Evolutionary conservation across 2,113 vertebrate genomes (phyloP), one percentile per base, ranked within the genome.

Genomic region (Grallaria varia): DNA sequence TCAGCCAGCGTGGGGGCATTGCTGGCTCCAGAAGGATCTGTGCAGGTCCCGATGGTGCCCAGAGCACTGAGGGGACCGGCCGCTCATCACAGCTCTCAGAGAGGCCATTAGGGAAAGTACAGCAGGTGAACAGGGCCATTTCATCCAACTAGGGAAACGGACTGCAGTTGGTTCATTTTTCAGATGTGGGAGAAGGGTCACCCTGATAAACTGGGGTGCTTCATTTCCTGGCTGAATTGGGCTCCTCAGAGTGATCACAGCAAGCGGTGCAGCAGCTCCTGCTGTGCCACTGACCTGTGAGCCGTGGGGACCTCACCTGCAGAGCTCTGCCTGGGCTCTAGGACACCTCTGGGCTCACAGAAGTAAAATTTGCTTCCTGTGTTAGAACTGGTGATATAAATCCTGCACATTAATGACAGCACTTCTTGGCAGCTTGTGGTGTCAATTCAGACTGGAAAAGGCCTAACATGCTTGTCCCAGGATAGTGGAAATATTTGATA

Each of bases 1-100:
- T 13, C 4, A 1, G 7, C 20, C 35, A 10, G 44, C 0, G 1
- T 0, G 4, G 59, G 62, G 7, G 4, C 24, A 1, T 6, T 66
- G 58, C 68, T 80, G 76, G 30, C 89, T 31, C 23, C 62, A 15
- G 60, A 25, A 16, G 17, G 27, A 20, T 44, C 33, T 30, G 13
- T 25, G 4, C 7, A 19, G 68, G 72, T 76, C 3, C 22, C 28
- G 2, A 2, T 55, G 44, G 13, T 9, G 24, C 69, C 22, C 22
- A n/a, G 79, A 22, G 58, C 6, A 2, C 31, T 0, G 2, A 21
- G 44, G 33, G 63, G 27, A 50, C 24, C 30, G 31, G 59, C 25
- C 8, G 1, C 58, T 58, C 44, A 2, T 25, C 71, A 5, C 31
- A 31, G 58, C 85, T 59, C 25, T 4, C 12, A 10, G 55, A 53